phyloP scores from a whole-genome alignment of 1,140 invertebrate species.

The Littorina saxatilis region DNA sequence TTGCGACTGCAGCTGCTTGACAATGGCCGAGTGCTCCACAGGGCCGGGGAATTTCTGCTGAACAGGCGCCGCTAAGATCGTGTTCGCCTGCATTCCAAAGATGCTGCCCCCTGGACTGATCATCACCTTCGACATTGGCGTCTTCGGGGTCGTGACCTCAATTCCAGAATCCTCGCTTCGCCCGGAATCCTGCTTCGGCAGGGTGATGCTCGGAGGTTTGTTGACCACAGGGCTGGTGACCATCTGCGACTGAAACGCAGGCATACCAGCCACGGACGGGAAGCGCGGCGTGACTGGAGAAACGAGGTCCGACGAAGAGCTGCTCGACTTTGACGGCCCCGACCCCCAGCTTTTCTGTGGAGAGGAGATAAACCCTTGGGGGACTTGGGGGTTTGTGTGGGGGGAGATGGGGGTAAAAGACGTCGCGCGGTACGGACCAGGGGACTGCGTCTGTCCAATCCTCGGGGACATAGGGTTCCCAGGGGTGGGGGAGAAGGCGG shows the following conservation, averaged over 20 bases:
- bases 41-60: background rate
- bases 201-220: slow-evolving; percentile 44
- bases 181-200: slow-evolving; percentile 60
- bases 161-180: slow-evolving; percentile 68
- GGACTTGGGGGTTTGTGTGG: slow-evolving; percentile 64
- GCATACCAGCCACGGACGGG: slow-evolving; percentile 38
- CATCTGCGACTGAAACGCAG: slow-evolving; percentile 48
- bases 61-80: background rate
- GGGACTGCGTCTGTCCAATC: slow-evolving; percentile 54
- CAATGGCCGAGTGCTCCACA: slow-evolving; percentile 32
- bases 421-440: slow-evolving; percentile 52
- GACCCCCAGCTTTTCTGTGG: slow-evolving; percentile 68
- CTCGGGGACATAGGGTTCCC: slow-evolving; percentile 45
- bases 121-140: slow-evolving; percentile 35
- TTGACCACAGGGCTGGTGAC: slow-evolving; percentile 31
- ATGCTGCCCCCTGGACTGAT: slow-evolving; percentile 22
- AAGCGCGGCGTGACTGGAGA: slow-evolving; percentile 70
- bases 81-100: slow-evolving; percentile 13
- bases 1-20: slow-evolving; percentile 34
- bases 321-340: slow-evolving; percentile 68
- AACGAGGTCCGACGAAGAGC: slow-evolving; percentile 68
- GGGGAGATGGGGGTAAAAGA: slow-evolving; percentile 74
- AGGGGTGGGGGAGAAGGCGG: slow-evolving; percentile 83
- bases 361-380: slow-evolving; percentile 61
- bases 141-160: slow-evolving; percentile 54